These are phyloP conservation scores for Cyanoderma ruficeps DNA, from an alignment of 2,113 vertebrate genomes.

Conservation along the genomic window DNA sequence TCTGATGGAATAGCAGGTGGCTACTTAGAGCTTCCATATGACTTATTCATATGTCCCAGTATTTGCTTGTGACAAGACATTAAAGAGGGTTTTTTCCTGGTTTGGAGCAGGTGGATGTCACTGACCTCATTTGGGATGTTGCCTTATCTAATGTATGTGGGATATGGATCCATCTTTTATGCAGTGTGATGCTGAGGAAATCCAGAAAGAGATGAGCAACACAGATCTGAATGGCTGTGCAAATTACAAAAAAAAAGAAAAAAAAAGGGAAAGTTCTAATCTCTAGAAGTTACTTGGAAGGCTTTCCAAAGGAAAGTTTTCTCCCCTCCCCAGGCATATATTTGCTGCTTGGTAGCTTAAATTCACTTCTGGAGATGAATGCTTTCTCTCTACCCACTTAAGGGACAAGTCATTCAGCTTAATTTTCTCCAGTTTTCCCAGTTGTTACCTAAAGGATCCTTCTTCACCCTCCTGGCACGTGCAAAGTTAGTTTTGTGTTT, in stretches of 20 bases:
- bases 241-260: neutral
- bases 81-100: neutral
- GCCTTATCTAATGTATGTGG: neutral
- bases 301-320: neutral
- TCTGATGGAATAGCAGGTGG: neutral
- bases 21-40: neutral
- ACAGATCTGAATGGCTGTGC: neutral
- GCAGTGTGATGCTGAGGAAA: neutral
- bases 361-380: neutral
- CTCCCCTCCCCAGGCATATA: neutral
- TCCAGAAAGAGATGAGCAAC: neutral
- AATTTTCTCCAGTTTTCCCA: neutral
- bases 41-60: neutral
- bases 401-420: neutral
- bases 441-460: neutral
- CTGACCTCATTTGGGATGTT: neutral
- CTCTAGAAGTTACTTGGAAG: neutral
- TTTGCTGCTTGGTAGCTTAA: neutral
- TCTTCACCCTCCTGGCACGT: neutral
- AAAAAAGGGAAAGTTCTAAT: neutral
- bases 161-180: neutral
- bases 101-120: neutral
- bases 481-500: neutral
- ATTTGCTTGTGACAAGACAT: neutral
- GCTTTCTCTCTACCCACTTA: neutral